Percentiles rank a stretch among this genome's conserved stretches.
Evolutionary conservation across 1,140 invertebrate species (phyloP).

Genomic region (Neodiprion pinetum): DNA sequence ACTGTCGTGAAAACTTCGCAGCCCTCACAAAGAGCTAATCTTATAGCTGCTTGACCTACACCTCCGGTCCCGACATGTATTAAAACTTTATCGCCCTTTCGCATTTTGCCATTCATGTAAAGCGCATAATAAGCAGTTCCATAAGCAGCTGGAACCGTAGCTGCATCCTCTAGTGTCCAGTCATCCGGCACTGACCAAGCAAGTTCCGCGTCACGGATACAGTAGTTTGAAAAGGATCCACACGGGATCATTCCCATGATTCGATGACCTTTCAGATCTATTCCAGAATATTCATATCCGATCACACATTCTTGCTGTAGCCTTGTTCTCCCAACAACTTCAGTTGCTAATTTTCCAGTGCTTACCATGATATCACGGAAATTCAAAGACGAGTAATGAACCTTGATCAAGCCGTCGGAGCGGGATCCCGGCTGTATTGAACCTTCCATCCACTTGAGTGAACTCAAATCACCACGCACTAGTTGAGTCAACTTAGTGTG

Average conservation of each 20-base stretch:
- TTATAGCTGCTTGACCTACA: constrained; percentile 82
- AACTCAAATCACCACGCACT: constrained; percentile 84
- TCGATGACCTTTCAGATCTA: constrained; percentile 61
- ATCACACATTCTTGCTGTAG: constrained; percentile 70
- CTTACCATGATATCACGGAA: constrained; percentile 83
- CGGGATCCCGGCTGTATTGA: constrained; percentile 39
- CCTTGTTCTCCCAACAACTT: constrained; percentile 66
- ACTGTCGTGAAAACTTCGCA: constrained; percentile 78
- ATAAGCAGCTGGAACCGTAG: constrained; percentile 87
- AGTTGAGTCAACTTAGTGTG: constrained; percentile 83
- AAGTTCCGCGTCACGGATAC: constrained; percentile 67
- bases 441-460: constrained; percentile 83
- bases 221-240: constrained; percentile 67
- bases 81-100: constrained; percentile 70
- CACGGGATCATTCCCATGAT: constrained; percentile 74
- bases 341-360: constrained; percentile 73
- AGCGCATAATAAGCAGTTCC: constrained; percentile 86
- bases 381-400: constrained; percentile 74
- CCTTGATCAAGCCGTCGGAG: constrained; percentile 58
- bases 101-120: constrained; percentile 63
- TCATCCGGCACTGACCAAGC: constrained; percentile 81
- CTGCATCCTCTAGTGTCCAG: constrained; percentile 88
- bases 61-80: constrained; percentile 82
- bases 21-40: constrained; percentile 68
- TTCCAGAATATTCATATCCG: constrained; percentile 79